Conservation (phyloP, 2,797 vertebrate genomes). For the Bradypus variegatus region DNA sequence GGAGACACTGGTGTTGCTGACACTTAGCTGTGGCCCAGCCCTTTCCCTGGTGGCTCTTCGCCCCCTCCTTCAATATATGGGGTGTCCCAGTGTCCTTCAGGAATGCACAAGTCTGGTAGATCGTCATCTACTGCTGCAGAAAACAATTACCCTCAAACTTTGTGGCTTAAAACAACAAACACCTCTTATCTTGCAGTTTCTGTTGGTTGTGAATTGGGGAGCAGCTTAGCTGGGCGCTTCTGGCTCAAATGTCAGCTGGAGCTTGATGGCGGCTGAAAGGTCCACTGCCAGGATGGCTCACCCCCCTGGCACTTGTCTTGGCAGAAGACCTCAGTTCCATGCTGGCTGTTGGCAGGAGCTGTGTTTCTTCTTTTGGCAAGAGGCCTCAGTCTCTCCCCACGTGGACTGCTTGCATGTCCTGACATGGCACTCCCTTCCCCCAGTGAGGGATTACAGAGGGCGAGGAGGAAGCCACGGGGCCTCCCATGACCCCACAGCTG, state of each 20-base stretch:
- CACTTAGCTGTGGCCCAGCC: not conserved
- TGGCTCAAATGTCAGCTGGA: not conserved
- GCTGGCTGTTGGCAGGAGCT: not conserved
- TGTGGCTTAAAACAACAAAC: not conserved
- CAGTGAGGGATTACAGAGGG: not conserved
- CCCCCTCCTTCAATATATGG: not conserved
- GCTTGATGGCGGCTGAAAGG: not conserved
- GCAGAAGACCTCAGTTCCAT: not conserved
- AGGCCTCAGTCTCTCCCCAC: not conserved
- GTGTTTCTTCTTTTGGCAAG: not conserved
- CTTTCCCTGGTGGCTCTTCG: not conserved
- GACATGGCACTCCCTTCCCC: not conserved
- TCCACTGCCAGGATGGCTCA: not conserved
- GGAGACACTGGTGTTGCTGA: not conserved
- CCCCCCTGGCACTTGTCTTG: not conserved
- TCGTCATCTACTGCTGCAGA: not conserved
- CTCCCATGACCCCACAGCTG: not conserved
- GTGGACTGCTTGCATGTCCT: not conserved
- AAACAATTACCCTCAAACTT: not conserved
- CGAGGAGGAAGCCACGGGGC: not conserved
- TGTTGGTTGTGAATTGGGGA: not conserved
- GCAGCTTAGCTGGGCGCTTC: not conserved
- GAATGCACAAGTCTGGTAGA: not conserved
- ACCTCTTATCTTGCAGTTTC: not conserved
- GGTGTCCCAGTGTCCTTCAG: not conserved